Evolutionary conservation across 2,797 vertebrate genomes (phyloP).

Genomic region (Arremon brunneinucha): DNA sequence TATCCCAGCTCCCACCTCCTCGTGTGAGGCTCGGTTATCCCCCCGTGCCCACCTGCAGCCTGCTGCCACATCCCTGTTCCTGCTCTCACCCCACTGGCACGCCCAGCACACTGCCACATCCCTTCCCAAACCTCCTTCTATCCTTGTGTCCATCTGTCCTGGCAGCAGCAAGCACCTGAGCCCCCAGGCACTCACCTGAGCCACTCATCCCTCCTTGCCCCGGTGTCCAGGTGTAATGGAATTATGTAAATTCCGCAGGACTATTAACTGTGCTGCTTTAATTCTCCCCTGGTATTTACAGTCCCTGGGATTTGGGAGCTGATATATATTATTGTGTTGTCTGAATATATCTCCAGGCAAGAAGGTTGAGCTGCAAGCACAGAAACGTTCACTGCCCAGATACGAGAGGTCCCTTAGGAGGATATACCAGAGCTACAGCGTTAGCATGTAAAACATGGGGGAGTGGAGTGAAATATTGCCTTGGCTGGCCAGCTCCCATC

Average conservation of each 20-base stretch:
- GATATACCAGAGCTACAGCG: neutral
- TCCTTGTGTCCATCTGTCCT: accelerated
- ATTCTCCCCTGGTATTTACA: neutral
- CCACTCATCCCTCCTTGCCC: neutral
- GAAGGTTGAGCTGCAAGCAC: neutral
- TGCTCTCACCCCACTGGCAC: accelerated
- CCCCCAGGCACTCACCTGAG: neutral
- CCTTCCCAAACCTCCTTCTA: neutral
- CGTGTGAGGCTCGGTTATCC: neutral
- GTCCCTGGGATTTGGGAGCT: neutral
- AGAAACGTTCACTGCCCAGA: neutral
- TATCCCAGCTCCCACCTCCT: neutral
- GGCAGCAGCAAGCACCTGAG: neutral
- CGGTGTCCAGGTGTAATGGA: neutral
- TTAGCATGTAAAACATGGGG: neutral
- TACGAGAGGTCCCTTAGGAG: neutral
- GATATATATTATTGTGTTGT: neutral
- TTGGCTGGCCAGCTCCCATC: neutral
- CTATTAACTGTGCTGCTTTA: neutral
- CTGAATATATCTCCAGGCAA: neutral
- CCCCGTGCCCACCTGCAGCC: accelerated
- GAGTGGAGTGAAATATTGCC: neutral
- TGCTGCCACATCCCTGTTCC: neutral
- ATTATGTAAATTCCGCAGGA: accelerated
- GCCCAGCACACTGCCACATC: neutral